phyloP scores from a whole-genome alignment of 2,113 vertebrate species.

The Arizona elegans region DNA sequence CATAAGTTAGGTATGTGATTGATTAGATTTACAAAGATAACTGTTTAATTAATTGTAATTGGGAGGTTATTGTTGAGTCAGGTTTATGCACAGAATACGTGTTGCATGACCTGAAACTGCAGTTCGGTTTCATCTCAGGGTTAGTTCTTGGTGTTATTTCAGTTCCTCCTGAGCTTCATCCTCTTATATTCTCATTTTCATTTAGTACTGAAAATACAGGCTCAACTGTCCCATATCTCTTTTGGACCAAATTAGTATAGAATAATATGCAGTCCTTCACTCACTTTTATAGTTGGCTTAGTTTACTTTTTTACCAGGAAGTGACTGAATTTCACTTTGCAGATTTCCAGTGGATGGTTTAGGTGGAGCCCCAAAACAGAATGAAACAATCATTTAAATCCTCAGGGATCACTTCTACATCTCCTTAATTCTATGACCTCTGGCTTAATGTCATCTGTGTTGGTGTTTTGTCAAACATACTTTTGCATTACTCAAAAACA shows the following conservation, averaged over 20 bases:
- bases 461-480: not conserved
- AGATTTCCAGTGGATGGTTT: not conserved
- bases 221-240: not conserved
- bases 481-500: not conserved
- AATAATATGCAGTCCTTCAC: not conserved
- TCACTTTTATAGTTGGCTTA: not conserved
- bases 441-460: not conserved
- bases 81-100: not conserved
- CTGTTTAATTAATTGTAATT: not conserved
- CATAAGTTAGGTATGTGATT: not conserved
- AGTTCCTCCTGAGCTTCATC: not conserved
- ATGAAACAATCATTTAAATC: not conserved
- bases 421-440: not conserved
- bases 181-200: not conserved
- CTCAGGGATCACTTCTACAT: not conserved
- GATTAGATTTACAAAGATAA: not conserved
- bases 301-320: not conserved
- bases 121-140: not conserved
- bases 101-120: not conserved
- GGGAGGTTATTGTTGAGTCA: not conserved
- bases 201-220: not conserved
- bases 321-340: not conserved
- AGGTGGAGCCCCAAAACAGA: not conserved
- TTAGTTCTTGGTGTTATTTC: not conserved
- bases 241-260: not conserved